phyloP scores from a whole-genome alignment of 2,888 invertebrate species.

The Lasioglossum zephyrum region DNA sequence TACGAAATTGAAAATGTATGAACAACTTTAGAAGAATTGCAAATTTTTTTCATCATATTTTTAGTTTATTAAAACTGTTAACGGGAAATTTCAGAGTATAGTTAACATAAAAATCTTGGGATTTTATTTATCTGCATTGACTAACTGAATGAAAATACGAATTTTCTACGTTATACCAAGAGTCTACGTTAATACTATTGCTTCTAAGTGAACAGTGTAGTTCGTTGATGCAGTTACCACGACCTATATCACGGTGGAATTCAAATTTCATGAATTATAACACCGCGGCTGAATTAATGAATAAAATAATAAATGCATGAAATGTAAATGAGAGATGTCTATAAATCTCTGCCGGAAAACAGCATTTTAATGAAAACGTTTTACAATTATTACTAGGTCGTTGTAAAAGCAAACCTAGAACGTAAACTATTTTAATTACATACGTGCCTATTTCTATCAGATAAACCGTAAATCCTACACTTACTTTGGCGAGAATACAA shows the following conservation, averaged over 20 bases:
- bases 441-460: no score
- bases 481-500: not conserved
- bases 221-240: not conserved
- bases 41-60: not conserved
- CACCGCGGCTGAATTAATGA: not conserved
- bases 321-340: not conserved
- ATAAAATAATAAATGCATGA: constrained; percentile 14
- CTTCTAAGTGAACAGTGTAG: not conserved
- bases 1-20: not conserved
- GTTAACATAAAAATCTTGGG: no score
- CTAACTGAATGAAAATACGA: not conserved
- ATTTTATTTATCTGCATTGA: no score
- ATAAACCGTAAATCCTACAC: no score
- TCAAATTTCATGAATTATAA: constrained; percentile 11
- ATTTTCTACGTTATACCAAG: no score
- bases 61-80: not conserved
- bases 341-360: not conserved
- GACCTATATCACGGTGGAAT: not conserved
- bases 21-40: not conserved
- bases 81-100: not conserved
- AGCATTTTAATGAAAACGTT: not conserved
- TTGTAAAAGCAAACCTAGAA: not conserved
- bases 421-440: not conserved
- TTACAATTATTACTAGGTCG: not conserved
- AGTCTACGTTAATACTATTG: not conserved